A percentile compares a stretch with the other conserved stretches of the same genome.
These are phyloP conservation scores for Lithophane ornitopus DNA, from an alignment of 2,888 invertebrate species.

Conservation along the genomic window DNA sequence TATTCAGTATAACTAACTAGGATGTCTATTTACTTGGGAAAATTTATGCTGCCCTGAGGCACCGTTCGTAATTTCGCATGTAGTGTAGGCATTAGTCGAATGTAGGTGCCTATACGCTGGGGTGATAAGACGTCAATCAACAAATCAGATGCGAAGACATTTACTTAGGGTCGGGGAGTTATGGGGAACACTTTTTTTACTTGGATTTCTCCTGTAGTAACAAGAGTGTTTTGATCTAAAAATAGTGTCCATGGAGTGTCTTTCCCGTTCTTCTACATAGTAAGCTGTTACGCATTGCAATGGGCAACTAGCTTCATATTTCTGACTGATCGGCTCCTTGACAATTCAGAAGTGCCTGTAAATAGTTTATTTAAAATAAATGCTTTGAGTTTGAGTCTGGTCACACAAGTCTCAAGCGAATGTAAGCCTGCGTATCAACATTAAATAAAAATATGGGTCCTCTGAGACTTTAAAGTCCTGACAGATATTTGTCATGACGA, in stretches of 20 bases:
- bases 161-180: neutral
- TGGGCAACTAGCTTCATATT: neutral
- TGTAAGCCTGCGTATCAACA: neutral
- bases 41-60: neutral
- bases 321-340: neutral
- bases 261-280: neutral
- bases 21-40: neutral
- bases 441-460: neutral
- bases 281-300: neutral
- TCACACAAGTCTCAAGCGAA: neutral
- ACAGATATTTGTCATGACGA: neutral
- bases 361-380: neutral
- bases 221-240: neutral
- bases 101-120: neutral
- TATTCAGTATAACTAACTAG: constrained; percentile 13
- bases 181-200: too few relatives aligned
- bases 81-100: neutral
- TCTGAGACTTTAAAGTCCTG: neutral
- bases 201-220: neutral
- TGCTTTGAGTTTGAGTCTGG: neutral
- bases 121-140: neutral
- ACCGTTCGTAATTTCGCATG: neutral
- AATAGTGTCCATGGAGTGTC: neutral
- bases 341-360: neutral
- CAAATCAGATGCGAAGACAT: neutral